phyloP scores from a whole-genome alignment of 2,113 vertebrate genomes.

The Leucopternis melanops region DNA sequence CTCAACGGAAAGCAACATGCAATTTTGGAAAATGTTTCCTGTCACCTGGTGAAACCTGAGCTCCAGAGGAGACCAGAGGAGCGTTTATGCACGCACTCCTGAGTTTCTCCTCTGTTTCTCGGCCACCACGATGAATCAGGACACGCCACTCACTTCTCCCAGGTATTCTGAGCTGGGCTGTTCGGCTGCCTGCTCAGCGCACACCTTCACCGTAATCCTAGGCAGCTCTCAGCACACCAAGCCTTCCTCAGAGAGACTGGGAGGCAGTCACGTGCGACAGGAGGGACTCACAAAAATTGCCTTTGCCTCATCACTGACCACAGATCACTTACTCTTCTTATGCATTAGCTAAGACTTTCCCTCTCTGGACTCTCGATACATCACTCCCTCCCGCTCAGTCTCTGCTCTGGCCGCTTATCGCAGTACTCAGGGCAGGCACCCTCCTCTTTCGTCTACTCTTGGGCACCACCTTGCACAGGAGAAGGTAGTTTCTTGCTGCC shows the following conservation, averaged over 20 bases:
- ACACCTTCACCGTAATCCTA: neutral
- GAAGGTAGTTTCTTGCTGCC: neutral
- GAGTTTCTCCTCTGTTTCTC: neutral
- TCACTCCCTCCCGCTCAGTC: fast-evolving
- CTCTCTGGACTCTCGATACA: neutral
- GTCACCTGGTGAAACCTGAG: neutral
- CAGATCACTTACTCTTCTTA: neutral
- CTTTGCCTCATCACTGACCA: neutral
- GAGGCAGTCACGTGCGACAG: fast-evolving
- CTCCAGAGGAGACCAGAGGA: neutral
- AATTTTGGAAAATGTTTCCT: neutral
- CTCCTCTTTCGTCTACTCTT: neutral
- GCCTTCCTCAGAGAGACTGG: neutral
- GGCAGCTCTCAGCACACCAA: neutral
- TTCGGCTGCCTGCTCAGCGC: neutral
- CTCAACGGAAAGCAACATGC: fast-evolving
- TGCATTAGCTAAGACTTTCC: neutral
- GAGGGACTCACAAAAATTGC: neutral
- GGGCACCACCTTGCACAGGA: neutral
- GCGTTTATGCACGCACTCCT: neutral
- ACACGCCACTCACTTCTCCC: neutral
- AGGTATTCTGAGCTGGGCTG: neutral
- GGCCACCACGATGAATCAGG: neutral
- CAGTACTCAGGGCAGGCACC: neutral
- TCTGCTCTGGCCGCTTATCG: neutral